Evolutionary conservation across 2,797 vertebrate species (phyloP), one percentile per base, ranked within the genome.

Genomic region (Halcyon chelicuti): DNA sequence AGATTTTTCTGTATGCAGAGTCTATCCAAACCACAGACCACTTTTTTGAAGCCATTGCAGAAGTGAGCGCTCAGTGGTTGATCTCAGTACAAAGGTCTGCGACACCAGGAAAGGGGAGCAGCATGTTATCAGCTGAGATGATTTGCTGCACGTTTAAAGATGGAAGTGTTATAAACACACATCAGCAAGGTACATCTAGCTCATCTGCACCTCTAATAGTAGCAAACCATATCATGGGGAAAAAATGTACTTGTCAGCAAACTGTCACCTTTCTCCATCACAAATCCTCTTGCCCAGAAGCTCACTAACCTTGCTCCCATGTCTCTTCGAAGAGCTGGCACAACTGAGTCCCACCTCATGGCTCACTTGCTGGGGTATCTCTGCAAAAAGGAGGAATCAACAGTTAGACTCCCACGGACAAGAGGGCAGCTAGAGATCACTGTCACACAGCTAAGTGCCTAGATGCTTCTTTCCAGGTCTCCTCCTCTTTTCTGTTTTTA

Each of bases 11-110:
- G 16, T 25, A 22, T 26, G 10, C 25, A 35, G 61, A 70, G 35
- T 9, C 52, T 46, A 61, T 37, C 62, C 29, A 22, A 47, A n/a
- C 2, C 15, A 8, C 1, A 14, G 44, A n/a, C 4, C 1, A 2
- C 16, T 49, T 70, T 58, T 33, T 7, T 60, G 65, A 57, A 68
- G 40, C 12, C 42, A 2, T 37, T 25, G 54, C 22, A 63, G 81
- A 52, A 44, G 5, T 8, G 14, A 39, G 29, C 11, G 16, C 10
- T 70, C 19, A 23, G 25, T 29, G 60, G 28, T 1, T 33, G 52
- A 49, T 54, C 25, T n/a, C 33, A 21, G 25, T 2, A 16, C 40
- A 40, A n/a, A 51, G 46, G n/a, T 7, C 40, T 60, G 60, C 19
- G 46, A 39, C 40, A 19, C 6, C 0, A 42, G 65, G 73, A 51